Evolutionary conservation across 2,888 invertebrate genomes (phyloP).

Genomic region (Scaptomyza flava): DNA sequence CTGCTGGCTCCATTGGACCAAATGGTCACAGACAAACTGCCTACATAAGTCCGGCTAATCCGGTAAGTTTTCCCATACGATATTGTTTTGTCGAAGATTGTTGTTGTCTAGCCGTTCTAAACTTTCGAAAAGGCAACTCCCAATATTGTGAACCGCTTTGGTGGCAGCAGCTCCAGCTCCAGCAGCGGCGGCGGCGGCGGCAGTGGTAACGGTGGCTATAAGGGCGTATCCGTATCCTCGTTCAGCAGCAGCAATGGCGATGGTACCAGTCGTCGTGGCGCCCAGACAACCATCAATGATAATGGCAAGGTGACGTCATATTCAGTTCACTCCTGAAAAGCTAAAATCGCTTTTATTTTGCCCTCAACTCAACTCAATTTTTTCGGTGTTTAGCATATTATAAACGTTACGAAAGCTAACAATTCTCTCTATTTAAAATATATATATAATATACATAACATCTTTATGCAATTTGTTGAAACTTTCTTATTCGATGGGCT

Average conservation of each 20-base stretch:
- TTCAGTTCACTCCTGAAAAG: slow-evolving; percentile 77
- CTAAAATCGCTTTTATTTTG: not conserved
- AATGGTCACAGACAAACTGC: slow-evolving; percentile 86
- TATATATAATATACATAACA: slow-evolving; percentile 26
- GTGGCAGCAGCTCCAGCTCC: slow-evolving; percentile 4
- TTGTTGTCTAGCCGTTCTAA: too few species aligned
- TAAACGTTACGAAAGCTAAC: slow-evolving; percentile 20
- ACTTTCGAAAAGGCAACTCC: slow-evolving; percentile 56
- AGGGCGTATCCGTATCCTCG: slow-evolving; percentile 88
- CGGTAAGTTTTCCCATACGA: slow-evolving; percentile 83
- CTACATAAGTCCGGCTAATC: slow-evolving; percentile 86
- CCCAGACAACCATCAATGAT: slow-evolving; percentile 89
- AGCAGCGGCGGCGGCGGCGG: slow-evolving; percentile 55
- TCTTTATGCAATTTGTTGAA: slow-evolving; percentile 9
- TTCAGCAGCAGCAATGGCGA: slow-evolving; percentile 88
- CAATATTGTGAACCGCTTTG: slow-evolving; percentile 76
- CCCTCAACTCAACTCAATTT: not conserved
- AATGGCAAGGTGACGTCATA: slow-evolving; percentile 90
- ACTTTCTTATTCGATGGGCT: slow-evolving; percentile 48
- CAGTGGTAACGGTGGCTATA: slow-evolving; percentile 80
- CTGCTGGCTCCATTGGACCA: slow-evolving; percentile 86
- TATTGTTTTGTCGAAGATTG: too few species aligned
- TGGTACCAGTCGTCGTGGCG: slow-evolving; percentile 85
- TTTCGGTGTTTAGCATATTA: slow-evolving; percentile 44
- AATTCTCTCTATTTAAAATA: slow-evolving; percentile 41